These are phyloP conservation scores for Perdix hodgsoniae DNA, from an alignment of 2,797 vertebrate genomes.

Conservation along the genomic window DNA sequence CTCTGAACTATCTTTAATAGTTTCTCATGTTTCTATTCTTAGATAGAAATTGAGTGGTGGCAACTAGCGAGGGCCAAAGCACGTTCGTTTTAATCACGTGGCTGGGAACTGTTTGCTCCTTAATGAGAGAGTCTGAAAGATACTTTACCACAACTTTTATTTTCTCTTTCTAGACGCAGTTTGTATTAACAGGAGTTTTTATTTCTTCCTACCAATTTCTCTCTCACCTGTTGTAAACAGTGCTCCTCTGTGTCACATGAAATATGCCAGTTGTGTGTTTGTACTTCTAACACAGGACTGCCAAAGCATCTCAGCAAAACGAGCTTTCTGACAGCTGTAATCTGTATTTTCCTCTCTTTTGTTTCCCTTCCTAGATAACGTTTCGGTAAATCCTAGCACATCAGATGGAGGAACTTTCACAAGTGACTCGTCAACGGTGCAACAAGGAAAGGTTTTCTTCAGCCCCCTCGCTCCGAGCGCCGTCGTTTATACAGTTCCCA, in stretches of 20 bases:
- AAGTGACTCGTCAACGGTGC: slow-evolving; percentile 80
- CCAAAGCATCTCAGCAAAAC: background rate
- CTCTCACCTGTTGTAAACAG: background rate
- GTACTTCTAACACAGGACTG: background rate
- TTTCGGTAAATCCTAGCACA: slow-evolving; percentile 86
- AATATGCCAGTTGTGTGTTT: rapidly evolving
- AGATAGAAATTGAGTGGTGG: slow-evolving; percentile 65
- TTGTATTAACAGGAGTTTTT: background rate
- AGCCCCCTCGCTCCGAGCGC: slow-evolving; percentile 88
- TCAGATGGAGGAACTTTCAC: slow-evolving; percentile 87
- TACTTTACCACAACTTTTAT: background rate
- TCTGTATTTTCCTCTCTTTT: slow-evolving; percentile 13
- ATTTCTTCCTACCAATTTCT: background rate
- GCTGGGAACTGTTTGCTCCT: slow-evolving; percentile 38
- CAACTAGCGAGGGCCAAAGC: slow-evolving; percentile 62
- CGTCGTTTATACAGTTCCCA: slow-evolving; percentile 92
- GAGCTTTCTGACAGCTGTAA: slow-evolving; percentile 19
- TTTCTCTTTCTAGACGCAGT: background rate
- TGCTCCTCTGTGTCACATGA: background rate
- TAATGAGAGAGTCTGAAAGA: slow-evolving; percentile 29
- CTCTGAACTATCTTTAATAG: slow-evolving; percentile 69
- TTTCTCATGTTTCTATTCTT: slow-evolving; percentile 70
- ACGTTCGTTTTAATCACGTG: slow-evolving; percentile 50
- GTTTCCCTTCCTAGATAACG: slow-evolving; percentile 81
- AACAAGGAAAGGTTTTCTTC: slow-evolving; percentile 92